Base-by-base conservation (phyloP, 2,797 vertebrate species). In the Rhinichthys osculus region DNA sequence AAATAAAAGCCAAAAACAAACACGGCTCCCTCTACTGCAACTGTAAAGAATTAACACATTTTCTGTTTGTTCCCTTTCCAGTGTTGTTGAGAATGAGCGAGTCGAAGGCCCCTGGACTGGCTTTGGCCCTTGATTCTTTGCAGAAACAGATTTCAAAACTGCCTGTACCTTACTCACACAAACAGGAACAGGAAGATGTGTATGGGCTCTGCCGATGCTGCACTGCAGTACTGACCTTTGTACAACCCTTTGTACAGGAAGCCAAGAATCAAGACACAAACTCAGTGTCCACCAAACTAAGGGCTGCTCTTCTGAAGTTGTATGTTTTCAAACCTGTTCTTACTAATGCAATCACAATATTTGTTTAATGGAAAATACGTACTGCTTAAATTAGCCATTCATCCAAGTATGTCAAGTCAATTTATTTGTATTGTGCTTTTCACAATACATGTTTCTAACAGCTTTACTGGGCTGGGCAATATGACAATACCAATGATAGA, bases 231-330 rank as follows among this genome's bases (percentile, higher is more conserved):
- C 90, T 93, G 71, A 87, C 88, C n/a, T 97, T 98, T 70, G 91
- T 93, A 7, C 94, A 94, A 86, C 96, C 96, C 81, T 98, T 99
- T 88, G 91, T 96, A 85, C 93, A 95, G 91, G 95, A 97, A 91
- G 92, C 95, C 85, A 92, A 92, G 90, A 89, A 90, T 88, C 92
- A 89, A 84, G 92, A 87, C 81, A 93, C 40, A 38, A 85, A 71
- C 3, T 17, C 67, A 42, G 38, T 67, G 7, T 66, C 87, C n/a
- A 90, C 87, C 73, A 80, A 27, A 90, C 89, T 98, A 83, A 97
- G 94, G 93, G 93, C 93, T 64, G 97, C 97, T 89, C 92, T 99
- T 89, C 78, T 97, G 52, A 96, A 96, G 90, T 99, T 98, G 98
- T 99, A 95, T 88, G 98, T 92, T 62, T 92, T 54, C 30, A 14